phyloP scores from a whole-genome alignment of 2,797 vertebrate genomes.

The Aphelocoma californica region DNA sequence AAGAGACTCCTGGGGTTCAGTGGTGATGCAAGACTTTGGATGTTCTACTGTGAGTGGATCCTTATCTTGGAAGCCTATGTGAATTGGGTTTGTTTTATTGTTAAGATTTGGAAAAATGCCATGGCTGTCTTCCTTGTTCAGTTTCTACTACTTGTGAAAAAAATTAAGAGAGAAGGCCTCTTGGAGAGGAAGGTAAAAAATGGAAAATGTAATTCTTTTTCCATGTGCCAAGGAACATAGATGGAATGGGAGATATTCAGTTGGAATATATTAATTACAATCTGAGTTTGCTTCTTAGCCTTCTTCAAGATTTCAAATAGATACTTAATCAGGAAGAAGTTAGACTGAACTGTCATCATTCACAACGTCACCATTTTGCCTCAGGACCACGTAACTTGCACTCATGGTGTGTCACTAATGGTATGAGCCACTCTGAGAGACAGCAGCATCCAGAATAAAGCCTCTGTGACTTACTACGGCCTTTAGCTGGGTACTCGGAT shows the following conservation, averaged over 20 bases:
- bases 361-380: neutral
- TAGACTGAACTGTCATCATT: neutral
- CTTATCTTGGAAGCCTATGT: neutral
- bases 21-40: neutral
- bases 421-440: neutral
- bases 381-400: neutral
- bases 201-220: neutral
- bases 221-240: neutral
- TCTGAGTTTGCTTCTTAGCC: neutral
- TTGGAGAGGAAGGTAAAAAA: neutral
- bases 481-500: neutral
- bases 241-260: neutral
- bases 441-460: neutral
- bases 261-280: neutral
- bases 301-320: neutral
- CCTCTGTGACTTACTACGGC: rapidly evolving
- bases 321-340: neutral
- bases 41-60: neutral
- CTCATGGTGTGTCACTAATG: neutral
- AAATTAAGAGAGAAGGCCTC: neutral
- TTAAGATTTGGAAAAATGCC: neutral
- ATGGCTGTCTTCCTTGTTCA: neutral
- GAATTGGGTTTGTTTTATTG: neutral
- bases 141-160: neutral
- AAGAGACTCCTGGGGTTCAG: neutral